A percentile compares a stretch with the other conserved stretches of the same genome.
Conservation (phyloP, 53 echinoderm and acorn worm genomes). For the Luidia sarsii region DNA sequence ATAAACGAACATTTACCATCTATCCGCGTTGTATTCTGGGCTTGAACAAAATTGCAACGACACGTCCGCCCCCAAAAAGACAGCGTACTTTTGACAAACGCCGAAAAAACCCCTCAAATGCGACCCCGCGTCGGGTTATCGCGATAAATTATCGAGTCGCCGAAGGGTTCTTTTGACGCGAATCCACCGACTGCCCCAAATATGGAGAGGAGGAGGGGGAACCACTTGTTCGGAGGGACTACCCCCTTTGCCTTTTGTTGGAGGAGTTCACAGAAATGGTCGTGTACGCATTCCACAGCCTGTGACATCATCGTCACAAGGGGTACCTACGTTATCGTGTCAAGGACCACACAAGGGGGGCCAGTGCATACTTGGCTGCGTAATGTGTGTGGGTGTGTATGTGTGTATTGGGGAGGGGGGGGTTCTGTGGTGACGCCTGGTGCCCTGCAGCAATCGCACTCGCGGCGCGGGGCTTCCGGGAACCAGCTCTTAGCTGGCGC, state of each 20-base stretch:
- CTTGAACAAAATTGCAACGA: too few relatives aligned
- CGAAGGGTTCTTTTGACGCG: too few relatives aligned
- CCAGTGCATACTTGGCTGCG: constrained; percentile 2
- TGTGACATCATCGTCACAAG: constrained; percentile 45
- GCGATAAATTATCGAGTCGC: too few relatives aligned
- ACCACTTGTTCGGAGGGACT: constrained; percentile 8
- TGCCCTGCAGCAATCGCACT: not conserved
- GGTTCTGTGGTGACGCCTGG: not conserved
- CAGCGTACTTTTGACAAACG: too few relatives aligned
- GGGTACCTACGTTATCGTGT: constrained; percentile 41
- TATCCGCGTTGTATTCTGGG: too few relatives aligned
- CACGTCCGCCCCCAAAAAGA: too few relatives aligned
- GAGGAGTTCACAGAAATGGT: too few relatives aligned
- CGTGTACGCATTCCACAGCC: constrained; percentile 12
- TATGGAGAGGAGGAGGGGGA: not conserved
- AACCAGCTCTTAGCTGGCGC: not conserved
- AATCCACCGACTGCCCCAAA: too few relatives aligned
- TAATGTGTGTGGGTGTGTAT: too few relatives aligned
- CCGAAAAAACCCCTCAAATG: too few relatives aligned
- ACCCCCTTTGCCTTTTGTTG: constrained; percentile 30
- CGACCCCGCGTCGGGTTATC: not conserved
- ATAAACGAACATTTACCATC: too few relatives aligned
- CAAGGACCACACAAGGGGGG: constrained; percentile 39
- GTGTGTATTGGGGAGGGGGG: too few relatives aligned
- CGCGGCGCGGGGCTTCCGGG: not conserved